phyloP scores from a whole-genome alignment of 2,797 vertebrate genomes.

The Paedocypris micromegethes region DNA sequence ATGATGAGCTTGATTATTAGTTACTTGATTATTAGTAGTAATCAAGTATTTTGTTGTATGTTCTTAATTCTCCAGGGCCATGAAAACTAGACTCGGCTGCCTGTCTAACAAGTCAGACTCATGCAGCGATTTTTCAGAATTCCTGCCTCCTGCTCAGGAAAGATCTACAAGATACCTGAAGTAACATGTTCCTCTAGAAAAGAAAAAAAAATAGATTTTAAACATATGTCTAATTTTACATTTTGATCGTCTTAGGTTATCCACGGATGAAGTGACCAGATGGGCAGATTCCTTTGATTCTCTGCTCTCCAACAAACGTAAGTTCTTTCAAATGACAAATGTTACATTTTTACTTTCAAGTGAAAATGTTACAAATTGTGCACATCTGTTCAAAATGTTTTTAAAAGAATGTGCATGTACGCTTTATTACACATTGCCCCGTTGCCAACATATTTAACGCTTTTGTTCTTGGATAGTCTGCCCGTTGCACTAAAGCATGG shows the following conservation, averaged over 20 bases:
- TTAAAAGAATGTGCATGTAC: too few relatives aligned
- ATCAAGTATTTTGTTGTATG: background rate
- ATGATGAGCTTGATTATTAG: too few relatives aligned
- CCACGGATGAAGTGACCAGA: constrained; percentile 86
- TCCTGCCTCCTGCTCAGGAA: constrained; percentile 74
- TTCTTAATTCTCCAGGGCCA: constrained; percentile 70
- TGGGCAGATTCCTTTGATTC: constrained; percentile 93
- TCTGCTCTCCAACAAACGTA: constrained; percentile 90
- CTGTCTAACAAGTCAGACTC: constrained; percentile 96
- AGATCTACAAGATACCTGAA: constrained; percentile 68
- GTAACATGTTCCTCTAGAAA: constrained; percentile 35
- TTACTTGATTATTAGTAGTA: background rate
- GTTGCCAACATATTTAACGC: background rate
- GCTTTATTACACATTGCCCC: background rate
- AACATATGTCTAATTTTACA: constrained; percentile 15
- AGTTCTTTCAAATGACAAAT: constrained; percentile 55
- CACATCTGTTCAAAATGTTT: background rate
- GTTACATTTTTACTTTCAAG: background rate
- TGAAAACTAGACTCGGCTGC: constrained; percentile 95
- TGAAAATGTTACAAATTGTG: background rate
- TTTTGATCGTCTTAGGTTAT: constrained; percentile 69
- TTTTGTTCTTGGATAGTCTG: background rate
- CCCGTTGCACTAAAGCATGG: background rate
- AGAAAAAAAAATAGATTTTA: background rate
- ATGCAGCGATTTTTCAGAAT: constrained; percentile 90